These are phyloP conservation scores for Eupsilia transversa DNA, from an alignment of 2,888 invertebrate genomes.

Conservation along the genomic window DNA sequence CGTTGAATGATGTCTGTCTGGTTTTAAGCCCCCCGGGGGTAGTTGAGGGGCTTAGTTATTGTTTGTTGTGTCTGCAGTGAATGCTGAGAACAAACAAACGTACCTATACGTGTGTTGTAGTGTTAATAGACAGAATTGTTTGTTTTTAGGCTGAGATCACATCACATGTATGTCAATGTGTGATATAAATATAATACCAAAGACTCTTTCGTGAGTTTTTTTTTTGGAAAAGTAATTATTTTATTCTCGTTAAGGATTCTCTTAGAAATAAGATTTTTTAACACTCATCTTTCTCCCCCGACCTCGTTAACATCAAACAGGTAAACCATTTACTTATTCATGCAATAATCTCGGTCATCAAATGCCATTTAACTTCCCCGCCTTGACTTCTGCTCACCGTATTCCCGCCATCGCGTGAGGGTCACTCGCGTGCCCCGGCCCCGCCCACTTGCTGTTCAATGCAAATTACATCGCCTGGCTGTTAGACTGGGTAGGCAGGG, in stretches of 20 bases:
- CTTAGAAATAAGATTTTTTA: too few relatives aligned
- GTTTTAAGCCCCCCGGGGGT: neutral
- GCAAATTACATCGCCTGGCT: conserved; percentile 38
- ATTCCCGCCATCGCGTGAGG: conserved; percentile 9
- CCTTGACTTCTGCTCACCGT: conserved; percentile 18
- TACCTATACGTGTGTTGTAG: neutral
- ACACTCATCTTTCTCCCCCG: neutral
- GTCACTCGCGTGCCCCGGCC: neutral
- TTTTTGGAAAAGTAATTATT: neutral
- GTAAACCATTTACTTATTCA: neutral
- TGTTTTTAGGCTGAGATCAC: neutral
- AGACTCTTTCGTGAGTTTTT: neutral
- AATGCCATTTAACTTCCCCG: neutral
- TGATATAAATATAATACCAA: neutral
- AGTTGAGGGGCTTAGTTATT: neutral
- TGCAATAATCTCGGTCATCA: neutral
- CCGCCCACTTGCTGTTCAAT: conserved; percentile 49
- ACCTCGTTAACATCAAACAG: neutral
- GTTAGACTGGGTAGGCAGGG: neutral
- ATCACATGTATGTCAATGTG: neutral
- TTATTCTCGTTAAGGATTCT: neutral
- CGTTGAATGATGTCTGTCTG: conserved; percentile 19
- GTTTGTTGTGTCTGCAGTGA: conserved; percentile 27
- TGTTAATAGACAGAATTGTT: conserved; percentile 1
- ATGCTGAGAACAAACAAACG: conserved; percentile 4